phyloP scores from a whole-genome alignment of 2,113 vertebrate genomes.

The Sturnus vulgaris region DNA sequence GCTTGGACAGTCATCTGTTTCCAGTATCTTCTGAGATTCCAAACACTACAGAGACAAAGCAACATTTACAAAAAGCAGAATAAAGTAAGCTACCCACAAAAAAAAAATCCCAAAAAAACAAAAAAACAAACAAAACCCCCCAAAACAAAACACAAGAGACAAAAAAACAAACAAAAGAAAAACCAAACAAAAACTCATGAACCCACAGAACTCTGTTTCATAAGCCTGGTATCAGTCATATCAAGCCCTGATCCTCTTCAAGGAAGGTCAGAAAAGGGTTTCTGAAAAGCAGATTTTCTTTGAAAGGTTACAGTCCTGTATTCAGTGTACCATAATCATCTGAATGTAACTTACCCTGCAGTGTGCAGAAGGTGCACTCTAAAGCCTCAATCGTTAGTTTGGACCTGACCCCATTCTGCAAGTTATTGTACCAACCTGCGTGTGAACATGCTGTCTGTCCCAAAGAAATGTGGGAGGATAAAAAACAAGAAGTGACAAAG shows the following conservation, averaged over 20 bases:
- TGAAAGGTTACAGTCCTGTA: neutral
- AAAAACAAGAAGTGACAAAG: neutral
- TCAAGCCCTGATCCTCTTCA: neutral
- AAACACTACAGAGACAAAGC: neutral
- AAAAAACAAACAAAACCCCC: accelerated
- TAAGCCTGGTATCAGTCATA: neutral
- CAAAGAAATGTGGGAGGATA: neutral
- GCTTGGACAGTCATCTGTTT: neutral
- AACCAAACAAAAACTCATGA: neutral
- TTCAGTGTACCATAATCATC: neutral
- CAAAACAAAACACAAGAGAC: neutral
- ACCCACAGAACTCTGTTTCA: neutral
- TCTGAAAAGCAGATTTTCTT: neutral
- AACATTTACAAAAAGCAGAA: neutral
- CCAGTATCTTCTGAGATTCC: neutral
- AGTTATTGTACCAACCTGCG: neutral
- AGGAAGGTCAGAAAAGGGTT: neutral
- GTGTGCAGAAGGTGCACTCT: neutral
- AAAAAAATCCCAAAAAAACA: neutral
- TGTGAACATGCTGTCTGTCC: neutral
- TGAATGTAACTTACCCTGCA: neutral
- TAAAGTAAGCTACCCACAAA: neutral
- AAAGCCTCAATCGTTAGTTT: neutral
- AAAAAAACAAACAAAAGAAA: neutral
- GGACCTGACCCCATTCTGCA: neutral